Evolutionary conservation across 2,888 invertebrate species (phyloP).

Genomic region (Alentia gelatinosa): DNA sequence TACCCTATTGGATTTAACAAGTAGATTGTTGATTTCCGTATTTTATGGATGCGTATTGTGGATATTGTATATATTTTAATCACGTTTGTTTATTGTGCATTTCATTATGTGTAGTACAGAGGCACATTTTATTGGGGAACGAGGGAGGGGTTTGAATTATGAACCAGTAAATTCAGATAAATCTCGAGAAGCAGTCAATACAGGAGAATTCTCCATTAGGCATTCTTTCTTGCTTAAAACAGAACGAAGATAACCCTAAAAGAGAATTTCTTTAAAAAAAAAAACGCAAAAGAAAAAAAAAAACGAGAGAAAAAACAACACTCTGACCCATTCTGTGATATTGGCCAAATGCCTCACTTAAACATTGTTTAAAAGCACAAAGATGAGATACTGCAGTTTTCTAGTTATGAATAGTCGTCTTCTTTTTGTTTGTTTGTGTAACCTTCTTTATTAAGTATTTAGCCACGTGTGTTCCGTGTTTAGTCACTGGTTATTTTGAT

Average conservation of each 20-base stretch:
- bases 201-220: neutral
- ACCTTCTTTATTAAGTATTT: neutral
- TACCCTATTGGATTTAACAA: neutral
- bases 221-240: neutral
- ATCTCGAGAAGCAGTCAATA: neutral
- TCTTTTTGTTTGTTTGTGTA: neutral
- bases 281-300: neutral
- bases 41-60: neutral
- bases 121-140: neutral
- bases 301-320: neutral
- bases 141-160: neutral
- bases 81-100: neutral
- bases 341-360: slow-evolving; percentile 36
- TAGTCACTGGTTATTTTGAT: neutral
- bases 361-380: slow-evolving; percentile 44
- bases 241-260: neutral
- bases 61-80: slow-evolving; percentile 26
- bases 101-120: neutral
- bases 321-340: slow-evolving; percentile 30
- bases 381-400: slow-evolving; percentile 44
- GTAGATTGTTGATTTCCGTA: neutral
- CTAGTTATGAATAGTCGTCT: neutral
- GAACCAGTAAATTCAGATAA: neutral
- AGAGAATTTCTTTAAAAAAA: too few species aligned
- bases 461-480: neutral